A percentile compares a stretch with the other conserved stretches of the same genome.
Conservation (phyloP, 2,888 invertebrate species). For the Caenorhabditis virilis region DNA sequence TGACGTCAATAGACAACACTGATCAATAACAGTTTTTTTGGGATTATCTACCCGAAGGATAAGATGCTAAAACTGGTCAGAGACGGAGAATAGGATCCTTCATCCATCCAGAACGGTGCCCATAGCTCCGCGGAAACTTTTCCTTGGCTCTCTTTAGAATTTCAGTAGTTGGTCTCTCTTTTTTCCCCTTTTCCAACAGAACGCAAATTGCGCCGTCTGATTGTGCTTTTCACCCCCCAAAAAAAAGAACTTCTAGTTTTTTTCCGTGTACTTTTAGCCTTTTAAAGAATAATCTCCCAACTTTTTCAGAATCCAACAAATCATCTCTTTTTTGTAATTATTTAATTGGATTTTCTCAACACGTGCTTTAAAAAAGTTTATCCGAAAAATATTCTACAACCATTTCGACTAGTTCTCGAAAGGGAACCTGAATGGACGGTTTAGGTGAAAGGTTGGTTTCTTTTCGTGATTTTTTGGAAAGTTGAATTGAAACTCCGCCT, state of each 20-base stretch:
- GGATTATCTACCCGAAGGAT: neutral
- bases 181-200: conserved; percentile 13
- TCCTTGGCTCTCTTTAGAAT: conserved; percentile 21
- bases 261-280: too few species aligned
- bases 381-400: neutral
- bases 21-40: too few species aligned
- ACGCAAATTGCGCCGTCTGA: conserved; percentile 27
- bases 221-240: neutral
- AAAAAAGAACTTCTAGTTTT: neutral
- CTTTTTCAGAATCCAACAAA: neutral
- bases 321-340: neutral
- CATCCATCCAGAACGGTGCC: neutral
- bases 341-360: neutral
- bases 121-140: neutral
- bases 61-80: neutral
- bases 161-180: conserved; percentile 1
- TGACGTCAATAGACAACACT: too few species aligned
- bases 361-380: neutral
- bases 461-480: neutral
- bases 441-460: conserved; percentile 33
- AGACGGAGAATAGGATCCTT: neutral
- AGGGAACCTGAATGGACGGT: conserved; percentile 44
- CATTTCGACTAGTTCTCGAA: too few species aligned
- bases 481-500: neutral
- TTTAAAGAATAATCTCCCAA: neutral